phyloP scores from a whole-genome alignment of 2,797 vertebrate genomes.

The Aldrovandia affinis region DNA sequence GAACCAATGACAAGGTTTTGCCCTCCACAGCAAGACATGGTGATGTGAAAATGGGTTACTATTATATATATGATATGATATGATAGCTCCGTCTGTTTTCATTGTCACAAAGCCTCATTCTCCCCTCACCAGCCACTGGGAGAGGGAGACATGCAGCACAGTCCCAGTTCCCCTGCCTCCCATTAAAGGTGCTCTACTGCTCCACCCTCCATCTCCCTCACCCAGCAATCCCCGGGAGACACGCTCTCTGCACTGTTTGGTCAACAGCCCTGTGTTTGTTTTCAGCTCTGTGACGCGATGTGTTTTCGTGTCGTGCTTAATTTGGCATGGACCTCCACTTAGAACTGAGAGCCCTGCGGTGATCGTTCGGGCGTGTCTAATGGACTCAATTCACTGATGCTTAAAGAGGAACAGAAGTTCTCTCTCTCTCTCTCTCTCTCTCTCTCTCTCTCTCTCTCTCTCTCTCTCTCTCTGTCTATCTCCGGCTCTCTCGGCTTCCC shows the following conservation, averaged over 20 bases:
- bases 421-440: background rate
- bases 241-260: background rate
- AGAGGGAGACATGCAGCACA: background rate
- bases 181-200: background rate
- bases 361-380: background rate
- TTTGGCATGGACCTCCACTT: background rate
- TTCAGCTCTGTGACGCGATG: background rate
- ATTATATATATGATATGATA: no score
- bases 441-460: background rate
- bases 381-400: background rate
- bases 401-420: background rate
- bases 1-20: no score
- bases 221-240: background rate
- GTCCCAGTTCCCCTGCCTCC: constrained; percentile 4
- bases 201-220: background rate
- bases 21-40: no score
- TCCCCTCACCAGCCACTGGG: no score
- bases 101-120: no score
- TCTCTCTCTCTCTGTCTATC: background rate
- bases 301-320: background rate
- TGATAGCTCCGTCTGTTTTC: no score
- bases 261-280: constrained; percentile 22
- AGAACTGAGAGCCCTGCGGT: background rate
- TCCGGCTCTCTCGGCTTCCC: background rate
- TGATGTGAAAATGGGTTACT: no score